phyloP scores from a whole-genome alignment of 2,797 vertebrate genomes.

The Coccyzus lansbergi region DNA sequence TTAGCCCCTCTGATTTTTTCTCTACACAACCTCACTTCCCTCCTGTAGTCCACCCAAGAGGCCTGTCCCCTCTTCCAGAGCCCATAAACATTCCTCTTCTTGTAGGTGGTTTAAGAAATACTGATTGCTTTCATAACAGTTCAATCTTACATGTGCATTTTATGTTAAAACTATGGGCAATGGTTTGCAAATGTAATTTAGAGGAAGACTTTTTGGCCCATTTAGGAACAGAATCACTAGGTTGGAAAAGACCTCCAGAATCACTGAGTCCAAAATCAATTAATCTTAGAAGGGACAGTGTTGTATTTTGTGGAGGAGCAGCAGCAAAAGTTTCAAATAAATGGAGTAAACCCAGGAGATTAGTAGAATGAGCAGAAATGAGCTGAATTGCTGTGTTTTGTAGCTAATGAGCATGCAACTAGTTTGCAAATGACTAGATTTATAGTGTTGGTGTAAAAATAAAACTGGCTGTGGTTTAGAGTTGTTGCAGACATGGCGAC shows the following conservation, averaged over 20 bases:
- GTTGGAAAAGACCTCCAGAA: too few species aligned
- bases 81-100: too few species aligned
- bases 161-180: background rate
- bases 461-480: constrained; percentile 83
- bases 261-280: too few species aligned
- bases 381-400: constrained; percentile 83
- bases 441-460: constrained; percentile 86
- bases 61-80: too few species aligned
- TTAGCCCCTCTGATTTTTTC: too few species aligned
- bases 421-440: constrained; percentile 89
- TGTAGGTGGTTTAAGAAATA: background rate
- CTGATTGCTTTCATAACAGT: background rate
- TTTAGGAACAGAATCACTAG: too few species aligned
- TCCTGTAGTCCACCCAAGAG: too few species aligned
- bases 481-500: constrained; percentile 76
- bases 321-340: constrained; percentile 93
- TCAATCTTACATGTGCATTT: background rate
- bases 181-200: background rate
- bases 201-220: background rate
- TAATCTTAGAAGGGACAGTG: constrained; percentile 96
- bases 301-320: constrained; percentile 96
- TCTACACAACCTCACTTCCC: too few species aligned
- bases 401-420: constrained; percentile 86
- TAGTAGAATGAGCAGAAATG: constrained; percentile 88
- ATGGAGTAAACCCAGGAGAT: constrained; percentile 90